These are phyloP conservation scores for Cyclophora albipunctata DNA, from an alignment of 2,888 invertebrate species.

Conservation along the genomic window DNA sequence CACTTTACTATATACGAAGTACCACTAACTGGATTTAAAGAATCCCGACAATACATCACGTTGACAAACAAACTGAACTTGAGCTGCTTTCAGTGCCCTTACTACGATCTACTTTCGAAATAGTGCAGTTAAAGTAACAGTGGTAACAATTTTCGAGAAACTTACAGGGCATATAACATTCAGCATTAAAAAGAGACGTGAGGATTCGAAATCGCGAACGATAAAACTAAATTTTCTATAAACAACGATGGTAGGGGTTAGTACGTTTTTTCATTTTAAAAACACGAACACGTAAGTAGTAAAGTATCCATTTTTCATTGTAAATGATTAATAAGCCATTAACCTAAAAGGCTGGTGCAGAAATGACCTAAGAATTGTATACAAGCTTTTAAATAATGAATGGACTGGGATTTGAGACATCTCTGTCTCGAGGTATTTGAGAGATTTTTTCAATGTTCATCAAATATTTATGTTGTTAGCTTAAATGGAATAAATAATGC, in stretches of 20 bases:
- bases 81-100: too few relatives aligned
- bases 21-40: slow-evolving; percentile 15
- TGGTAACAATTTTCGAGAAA: slow-evolving; percentile 14
- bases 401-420: slow-evolving; percentile 22
- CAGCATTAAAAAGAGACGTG: too few relatives aligned
- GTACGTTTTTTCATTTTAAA: slow-evolving; percentile 13
- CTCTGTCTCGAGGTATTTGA: too few relatives aligned
- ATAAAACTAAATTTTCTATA: too few relatives aligned
- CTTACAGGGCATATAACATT: too few relatives aligned
- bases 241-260: slow-evolving; percentile 1
- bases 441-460: too few relatives aligned
- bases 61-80: slow-evolving; percentile 1
- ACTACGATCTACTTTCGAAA: too few relatives aligned
- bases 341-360: slow-evolving; percentile 47
- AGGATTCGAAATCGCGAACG: too few relatives aligned
- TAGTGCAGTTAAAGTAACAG: too few relatives aligned
- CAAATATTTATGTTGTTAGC: too few relatives aligned
- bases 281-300: slow-evolving; percentile 39
- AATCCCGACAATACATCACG: slow-evolving; percentile 11
- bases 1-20: slow-evolving; percentile 8
- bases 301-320: slow-evolving; percentile 42
- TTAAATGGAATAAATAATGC: too few relatives aligned
- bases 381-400: slow-evolving; percentile 30
- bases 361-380: slow-evolving; percentile 36
- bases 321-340: slow-evolving; percentile 60